Evolutionary conservation across 2,888 invertebrate genomes (phyloP), one percentile per base, ranked within the genome.

Genomic region (Phaonia tiefii): DNA sequence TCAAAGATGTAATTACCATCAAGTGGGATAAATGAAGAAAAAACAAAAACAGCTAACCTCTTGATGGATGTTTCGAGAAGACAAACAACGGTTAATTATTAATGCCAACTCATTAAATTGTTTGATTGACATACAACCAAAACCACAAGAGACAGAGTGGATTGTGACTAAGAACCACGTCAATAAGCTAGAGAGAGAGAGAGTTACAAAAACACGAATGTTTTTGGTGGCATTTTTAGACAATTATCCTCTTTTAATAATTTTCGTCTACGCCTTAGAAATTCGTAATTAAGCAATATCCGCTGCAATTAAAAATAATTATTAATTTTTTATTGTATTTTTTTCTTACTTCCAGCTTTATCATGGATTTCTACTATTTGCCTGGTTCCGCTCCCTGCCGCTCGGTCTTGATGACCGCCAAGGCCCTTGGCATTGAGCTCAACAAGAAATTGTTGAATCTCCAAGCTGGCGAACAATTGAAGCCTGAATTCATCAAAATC

Each of bases 401-500:
- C 67, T 89, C 93, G 2, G 94, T 94, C 20, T 90, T 93, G 66
- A 91, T 95, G 86, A 91, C 92, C 0, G 95, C 95, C 31, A 94
- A 93, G 85, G 93, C 93, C 58, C 83, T 95, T 17, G 94, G 93
- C 8, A 91, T 95, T 60, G 92, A 94, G 2, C 87, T 95, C 60
- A 95, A 95, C 87, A 90, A 93, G 76, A 95, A 94, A 87, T 56
- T 89, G 3, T 87, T 92, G n/a, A 91, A 95, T 86, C 88, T 95
- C 60, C 92, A 92, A 91, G 91, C 91, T 65, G 93, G 93, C 0
- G 95, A 94, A 85, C 94, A 95, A 42, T 86, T 94, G 78, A 94
- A 92, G 75, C 94, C 95, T 0, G 95, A 95, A 86, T 95, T 92
- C 86, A 0, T 95, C 51, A 94, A 95, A 92, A 90, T 96, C 54